These are phyloP conservation scores for Temnothorax rugatulus DNA, from an alignment of 2,888 invertebrate species.

Conservation along the genomic window DNA sequence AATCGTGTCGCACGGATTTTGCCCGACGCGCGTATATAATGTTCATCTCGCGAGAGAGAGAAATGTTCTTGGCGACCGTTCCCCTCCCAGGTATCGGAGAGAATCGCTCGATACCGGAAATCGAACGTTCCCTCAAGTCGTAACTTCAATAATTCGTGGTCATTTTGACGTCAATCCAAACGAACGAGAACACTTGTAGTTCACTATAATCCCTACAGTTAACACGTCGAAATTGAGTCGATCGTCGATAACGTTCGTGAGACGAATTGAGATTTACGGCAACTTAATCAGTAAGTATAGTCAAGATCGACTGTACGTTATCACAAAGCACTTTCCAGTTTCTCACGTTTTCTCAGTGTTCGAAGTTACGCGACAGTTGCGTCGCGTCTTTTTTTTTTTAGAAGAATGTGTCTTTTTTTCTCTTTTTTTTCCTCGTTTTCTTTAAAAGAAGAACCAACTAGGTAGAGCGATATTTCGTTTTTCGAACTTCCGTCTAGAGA, in stretches of 20 bases:
- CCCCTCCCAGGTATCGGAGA: background rate
- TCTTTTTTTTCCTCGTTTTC: slow-evolving; percentile 29
- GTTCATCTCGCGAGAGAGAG: background rate
- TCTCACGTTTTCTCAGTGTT: slow-evolving; percentile 9
- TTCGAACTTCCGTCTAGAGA: slow-evolving; percentile 59
- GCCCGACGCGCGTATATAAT: background rate
- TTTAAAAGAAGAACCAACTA: slow-evolving; percentile 51
- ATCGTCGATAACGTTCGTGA: slow-evolving; percentile 25
- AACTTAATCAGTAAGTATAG: slow-evolving; percentile 47
- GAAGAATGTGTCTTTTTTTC: slow-evolving; percentile 14
- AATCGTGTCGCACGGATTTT: background rate
- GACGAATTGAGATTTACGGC: slow-evolving; percentile 36
- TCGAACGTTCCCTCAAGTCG: slow-evolving; percentile 14
- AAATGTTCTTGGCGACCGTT: slow-evolving; percentile 16
- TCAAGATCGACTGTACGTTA: slow-evolving; percentile 48
- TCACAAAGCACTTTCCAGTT: slow-evolving; percentile 52
- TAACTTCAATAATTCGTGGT: slow-evolving; percentile 1
- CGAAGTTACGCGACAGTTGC: background rate
- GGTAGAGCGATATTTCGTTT: slow-evolving; percentile 56
- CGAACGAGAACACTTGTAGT: slow-evolving; percentile 15
- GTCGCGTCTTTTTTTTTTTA: background rate
- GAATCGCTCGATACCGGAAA: background rate
- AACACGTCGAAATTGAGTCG: slow-evolving; percentile 25
- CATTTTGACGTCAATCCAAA: slow-evolving; percentile 7
- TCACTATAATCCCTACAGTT: slow-evolving; percentile 20